phyloP scores from a whole-genome alignment of 2,888 invertebrate genomes.

The Scaptomyza parva region DNA sequence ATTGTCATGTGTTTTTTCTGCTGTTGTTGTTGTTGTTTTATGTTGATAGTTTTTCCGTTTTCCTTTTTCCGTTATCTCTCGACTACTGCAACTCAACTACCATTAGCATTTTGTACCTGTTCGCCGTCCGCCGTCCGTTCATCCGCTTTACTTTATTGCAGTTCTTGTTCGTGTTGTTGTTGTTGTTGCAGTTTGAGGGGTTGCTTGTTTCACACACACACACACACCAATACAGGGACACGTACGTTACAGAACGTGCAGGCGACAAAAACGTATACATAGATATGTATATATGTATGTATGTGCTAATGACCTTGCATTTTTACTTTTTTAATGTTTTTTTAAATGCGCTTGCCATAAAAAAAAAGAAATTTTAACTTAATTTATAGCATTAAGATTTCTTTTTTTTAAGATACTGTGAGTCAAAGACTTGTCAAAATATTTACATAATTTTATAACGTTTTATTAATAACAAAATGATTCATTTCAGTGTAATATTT shows the following conservation, averaged over 20 bases:
- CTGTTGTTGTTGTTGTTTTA: conserved; percentile 15
- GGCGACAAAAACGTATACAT: conserved; percentile 38
- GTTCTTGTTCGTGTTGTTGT: conserved; percentile 13
- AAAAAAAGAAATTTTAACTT: not conserved
- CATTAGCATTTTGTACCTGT: conserved; percentile 69
- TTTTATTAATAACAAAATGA: too few species aligned
- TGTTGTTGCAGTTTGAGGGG: conserved; percentile 43
- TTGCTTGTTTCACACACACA: conserved; percentile 24
- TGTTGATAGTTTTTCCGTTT: conserved; percentile 29
- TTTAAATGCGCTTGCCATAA: conserved; percentile 1
- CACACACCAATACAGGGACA: not conserved
- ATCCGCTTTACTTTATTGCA: conserved; percentile 49
- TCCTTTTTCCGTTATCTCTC: conserved; percentile 66
- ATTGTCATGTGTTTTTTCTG: conserved; percentile 35
- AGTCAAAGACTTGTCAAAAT: too few species aligned
- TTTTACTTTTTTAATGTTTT: conserved; percentile 10
- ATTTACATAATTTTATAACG: too few species aligned
- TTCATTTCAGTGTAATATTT: too few species aligned
- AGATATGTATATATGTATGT: not conserved
- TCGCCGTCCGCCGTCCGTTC: too few species aligned
- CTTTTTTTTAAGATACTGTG: not conserved
- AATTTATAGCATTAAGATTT: too few species aligned
- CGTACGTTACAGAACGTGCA: conserved; percentile 11
- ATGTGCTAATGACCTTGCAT: conserved; percentile 13
- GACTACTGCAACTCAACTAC: too few species aligned